Base-by-base conservation (phyloP, 2,797 vertebrate genomes). In the Clarias platycephalus region DNA sequence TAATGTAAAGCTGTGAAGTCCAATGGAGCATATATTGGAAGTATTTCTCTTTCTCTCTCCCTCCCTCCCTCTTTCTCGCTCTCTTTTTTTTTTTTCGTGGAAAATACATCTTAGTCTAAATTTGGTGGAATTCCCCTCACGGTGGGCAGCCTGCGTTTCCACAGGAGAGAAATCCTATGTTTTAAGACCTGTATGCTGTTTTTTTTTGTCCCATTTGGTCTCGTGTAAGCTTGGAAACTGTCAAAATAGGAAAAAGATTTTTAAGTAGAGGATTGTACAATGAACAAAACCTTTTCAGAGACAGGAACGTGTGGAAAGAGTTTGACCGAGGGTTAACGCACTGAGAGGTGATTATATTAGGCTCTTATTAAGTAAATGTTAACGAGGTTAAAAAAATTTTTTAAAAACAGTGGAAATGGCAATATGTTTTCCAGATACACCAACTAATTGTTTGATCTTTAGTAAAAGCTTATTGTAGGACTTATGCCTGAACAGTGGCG, bases 61-160 rank as follows among this genome's bases (percentile, higher is more conserved):
- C 12, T 44, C 44, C 9, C 7, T 55, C n/a, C 16, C 15, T 2
- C 62, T 3, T 10, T 12, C 2, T 63, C 2, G 18, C 12, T 20
- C 60, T 68, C 34, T 37, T 40, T 26, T 60, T 68, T 67, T 68
- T 79, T 84, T 83, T 87, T 76, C 28, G 44, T 76, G 82, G 86
- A 87, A 85, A 86, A 86, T 85, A 83, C 80, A 24, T 88, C 68
- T 78, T 37, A 5, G 20, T 28, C 63, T 85, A 20, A 84, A 83
- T 80, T 44, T 60, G 72, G 70, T 72, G 85, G 86, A 90, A 88
- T 86, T 86, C 86, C 89, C 88, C 88, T 74, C 84, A 86, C 57
- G 66, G 79, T 80, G 84, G 86, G 81, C 88, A 87, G 85, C 37
- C 63, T 76, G 70, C 78, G 75, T 76, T 44, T 89, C 83, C 81